Conservation (phyloP, 2,797 vertebrate genomes). For the Peromyscus nudipes region DNA sequence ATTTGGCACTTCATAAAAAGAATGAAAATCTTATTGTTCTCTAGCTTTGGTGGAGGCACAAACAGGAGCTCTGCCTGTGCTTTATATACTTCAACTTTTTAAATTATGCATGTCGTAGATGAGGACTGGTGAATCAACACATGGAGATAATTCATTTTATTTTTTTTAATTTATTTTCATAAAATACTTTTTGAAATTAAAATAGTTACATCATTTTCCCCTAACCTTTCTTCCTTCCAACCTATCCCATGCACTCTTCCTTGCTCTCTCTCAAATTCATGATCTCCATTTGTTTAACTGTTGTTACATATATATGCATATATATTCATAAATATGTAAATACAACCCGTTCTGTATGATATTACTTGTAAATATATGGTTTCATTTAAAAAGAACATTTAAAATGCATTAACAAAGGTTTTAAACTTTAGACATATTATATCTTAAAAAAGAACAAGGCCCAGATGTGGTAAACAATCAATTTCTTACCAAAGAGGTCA, state of each 20-base stretch:
- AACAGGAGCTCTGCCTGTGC: neutral
- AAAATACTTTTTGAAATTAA: neutral
- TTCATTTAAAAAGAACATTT: constrained; percentile 37
- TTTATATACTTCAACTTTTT: constrained; percentile 25
- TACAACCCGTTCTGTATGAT: neutral
- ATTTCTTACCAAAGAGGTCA: constrained; percentile 30
- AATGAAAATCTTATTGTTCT: neutral
- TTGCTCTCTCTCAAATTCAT: neutral
- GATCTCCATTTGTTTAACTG: neutral
- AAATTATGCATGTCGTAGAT: constrained; percentile 48
- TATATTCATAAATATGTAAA: neutral
- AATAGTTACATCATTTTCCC: neutral
- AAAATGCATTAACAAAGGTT: constrained; percentile 19
- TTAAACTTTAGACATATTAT: constrained; percentile 43
- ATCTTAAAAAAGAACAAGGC: constrained; percentile 19
- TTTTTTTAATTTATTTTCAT: neutral
- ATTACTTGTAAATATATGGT: neutral
- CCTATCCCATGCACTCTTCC: neutral
- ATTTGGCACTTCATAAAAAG: constrained; percentile 30
- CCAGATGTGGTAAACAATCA: constrained; percentile 35
- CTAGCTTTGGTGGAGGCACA: constrained; percentile 38
- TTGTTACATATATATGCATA: neutral
- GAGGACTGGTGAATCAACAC: neutral
- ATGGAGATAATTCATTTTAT: neutral
- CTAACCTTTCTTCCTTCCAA: neutral